Evolutionary conservation across 2,797 vertebrate species (phyloP), one percentile per base, ranked within the genome.

Genomic region (Phrynocephalus guinanensis): DNA sequence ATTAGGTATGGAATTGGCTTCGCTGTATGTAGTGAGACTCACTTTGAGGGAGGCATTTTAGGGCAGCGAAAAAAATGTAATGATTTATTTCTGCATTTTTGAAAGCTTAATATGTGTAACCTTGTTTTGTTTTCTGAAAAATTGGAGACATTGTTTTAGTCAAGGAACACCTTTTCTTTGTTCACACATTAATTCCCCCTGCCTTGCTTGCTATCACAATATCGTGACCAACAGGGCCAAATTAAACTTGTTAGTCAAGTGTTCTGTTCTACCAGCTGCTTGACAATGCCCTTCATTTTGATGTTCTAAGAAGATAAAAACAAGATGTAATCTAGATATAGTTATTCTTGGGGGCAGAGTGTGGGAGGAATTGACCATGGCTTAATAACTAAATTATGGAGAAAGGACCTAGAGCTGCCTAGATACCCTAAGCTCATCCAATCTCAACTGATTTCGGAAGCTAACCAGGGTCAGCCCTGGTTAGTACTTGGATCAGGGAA

Each of bases 1-100:
- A 79, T 87, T 91, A 84, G 28, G 26, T 87, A 84, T 20, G 10
- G 70, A 78, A 68, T 85, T 86, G 85, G 87, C 10, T 16, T 56
- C 86, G 28, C 84, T 90, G 83, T 81, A 81, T 24, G 48, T 71
- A 79, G 22, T 44, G 1, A 3, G 60, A 63, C 60, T 63, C 3
- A 63, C 20, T 63, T 20, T 63, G 60, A 20, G 5, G 13, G 60
- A 63, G 60, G 60, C 15, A 63, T 84, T 48, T 50, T 83, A 79
- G 84, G 88, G 71, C 84, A 88, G 26, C 67, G 67, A 24, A 28
- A 26, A 5, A 88, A 73, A 24, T 38, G 26, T 50, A 83, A 56
- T 78, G 28, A 71, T n/a, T 30, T 79, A 28, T 72, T 73, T 63
- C 44, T 80, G 20, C 8, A 5, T 73, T 67, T 84, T 67, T 81